Conservation (phyloP, 30 jellyfish, hydroid and myxozoan genomes). For the Phacellophora camtschatica region DNA sequence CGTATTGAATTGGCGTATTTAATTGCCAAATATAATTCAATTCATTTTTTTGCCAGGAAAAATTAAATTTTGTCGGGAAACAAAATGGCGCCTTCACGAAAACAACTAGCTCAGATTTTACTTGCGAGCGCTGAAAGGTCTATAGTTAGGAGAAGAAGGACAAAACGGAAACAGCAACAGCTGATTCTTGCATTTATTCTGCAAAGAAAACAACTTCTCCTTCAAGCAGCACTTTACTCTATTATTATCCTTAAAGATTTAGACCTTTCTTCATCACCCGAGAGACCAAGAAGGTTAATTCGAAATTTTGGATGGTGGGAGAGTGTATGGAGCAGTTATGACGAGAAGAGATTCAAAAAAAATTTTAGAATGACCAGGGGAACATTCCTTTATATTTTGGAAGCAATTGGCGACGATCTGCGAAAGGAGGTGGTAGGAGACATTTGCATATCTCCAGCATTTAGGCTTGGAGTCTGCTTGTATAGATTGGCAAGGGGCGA, state of each 20-base stretch:
- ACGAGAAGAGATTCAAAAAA: constrained; percentile 2
- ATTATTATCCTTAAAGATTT: constrained; percentile 5
- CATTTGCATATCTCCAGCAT: constrained; percentile 14
- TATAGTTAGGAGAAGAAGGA: too few species aligned
- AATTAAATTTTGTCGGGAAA: not conserved
- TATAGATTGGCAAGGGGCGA: constrained; percentile 36
- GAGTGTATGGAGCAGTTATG: constrained; percentile 27
- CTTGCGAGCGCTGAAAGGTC: too few species aligned
- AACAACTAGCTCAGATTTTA: too few species aligned
- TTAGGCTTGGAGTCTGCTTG: constrained; percentile 11
- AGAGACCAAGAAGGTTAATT: not conserved
- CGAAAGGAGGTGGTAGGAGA: constrained; percentile 13
- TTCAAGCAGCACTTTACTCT: too few species aligned
- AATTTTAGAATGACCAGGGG: not conserved
- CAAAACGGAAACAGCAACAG: too few species aligned
- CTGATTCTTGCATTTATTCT: too few species aligned
- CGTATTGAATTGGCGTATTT: not conserved
- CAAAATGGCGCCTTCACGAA: not conserved
- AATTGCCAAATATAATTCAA: too few species aligned
- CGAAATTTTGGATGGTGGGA: constrained; percentile 32
- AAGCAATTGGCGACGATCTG: not conserved
- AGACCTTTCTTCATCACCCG: not conserved
- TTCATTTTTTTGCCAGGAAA: not conserved
- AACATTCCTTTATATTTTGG: not conserved
- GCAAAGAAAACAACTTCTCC: too few species aligned